Percentiles rank a stretch among this genome's conserved stretches.
These are phyloP conservation scores for Cordylochernes scorpioides DNA, from an alignment of 2,888 invertebrate species.

Conservation along the genomic window DNA sequence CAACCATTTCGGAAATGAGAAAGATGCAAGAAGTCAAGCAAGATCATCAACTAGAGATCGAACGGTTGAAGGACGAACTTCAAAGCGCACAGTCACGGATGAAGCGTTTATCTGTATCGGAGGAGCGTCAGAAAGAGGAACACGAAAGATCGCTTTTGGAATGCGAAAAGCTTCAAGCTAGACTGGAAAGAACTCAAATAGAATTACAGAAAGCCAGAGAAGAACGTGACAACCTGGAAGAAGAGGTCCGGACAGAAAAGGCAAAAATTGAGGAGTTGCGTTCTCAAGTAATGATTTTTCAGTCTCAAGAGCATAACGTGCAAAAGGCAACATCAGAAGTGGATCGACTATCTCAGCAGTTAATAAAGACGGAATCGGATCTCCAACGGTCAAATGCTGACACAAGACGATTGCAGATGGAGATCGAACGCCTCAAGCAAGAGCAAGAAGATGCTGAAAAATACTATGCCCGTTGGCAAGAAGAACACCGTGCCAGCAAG, in stretches of 20 bases:
- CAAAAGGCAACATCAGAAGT: conserved; percentile 12
- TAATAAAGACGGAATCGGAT: conserved; percentile 15
- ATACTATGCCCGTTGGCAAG: conserved; percentile 5
- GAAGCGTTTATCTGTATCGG: conserved; percentile 8
- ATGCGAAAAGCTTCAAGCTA: conserved; percentile 30
- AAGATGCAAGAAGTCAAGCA: conserved; percentile 10
- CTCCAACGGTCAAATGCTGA: conserved; percentile 14
- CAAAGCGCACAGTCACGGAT: conserved; percentile 9
- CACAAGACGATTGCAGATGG: conserved; percentile 15
- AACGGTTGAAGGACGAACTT: conserved; percentile 8
- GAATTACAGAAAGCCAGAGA: conserved; percentile 13
- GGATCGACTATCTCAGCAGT: conserved; percentile 12
- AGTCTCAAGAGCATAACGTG: conserved; percentile 8
- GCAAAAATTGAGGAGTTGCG: conserved; percentile 44
- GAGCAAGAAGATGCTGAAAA: conserved; percentile 14
- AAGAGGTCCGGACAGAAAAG: conserved; percentile 41
- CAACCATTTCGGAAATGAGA: conserved; percentile 5
- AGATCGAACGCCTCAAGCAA: conserved; percentile 14
- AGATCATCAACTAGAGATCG: conserved; percentile 10
- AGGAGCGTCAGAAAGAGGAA: conserved; percentile 10
- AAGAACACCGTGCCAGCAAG: conserved; percentile 8
- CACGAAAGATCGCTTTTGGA: conserved; percentile 28
- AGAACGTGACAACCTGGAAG: conserved; percentile 31
- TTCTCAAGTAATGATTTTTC: conserved; percentile 8
- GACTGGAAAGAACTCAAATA: conserved; percentile 15